These are phyloP conservation scores for Merops nubicus DNA, from an alignment of 2,113 vertebrate species.

Conservation along the genomic window DNA sequence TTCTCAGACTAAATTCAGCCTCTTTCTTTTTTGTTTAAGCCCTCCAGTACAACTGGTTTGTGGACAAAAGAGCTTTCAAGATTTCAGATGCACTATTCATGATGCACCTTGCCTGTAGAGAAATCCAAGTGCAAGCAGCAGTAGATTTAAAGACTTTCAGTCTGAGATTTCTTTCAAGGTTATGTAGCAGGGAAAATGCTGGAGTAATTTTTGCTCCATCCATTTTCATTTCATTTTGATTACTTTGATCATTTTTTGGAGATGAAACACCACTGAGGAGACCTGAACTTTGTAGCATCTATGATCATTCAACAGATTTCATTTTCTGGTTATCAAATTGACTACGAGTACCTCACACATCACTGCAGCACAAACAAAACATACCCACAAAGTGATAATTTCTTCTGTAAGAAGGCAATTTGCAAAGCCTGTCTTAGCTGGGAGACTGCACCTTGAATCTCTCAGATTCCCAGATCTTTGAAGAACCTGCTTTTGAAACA, in stretches of 20 bases:
- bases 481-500: background rate
- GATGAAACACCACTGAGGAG: background rate
- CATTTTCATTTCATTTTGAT: background rate
- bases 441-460: background rate
- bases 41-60: background rate
- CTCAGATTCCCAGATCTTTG: background rate
- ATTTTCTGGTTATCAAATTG: background rate
- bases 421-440: background rate
- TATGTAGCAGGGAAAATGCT: background rate
- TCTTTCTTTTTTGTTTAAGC: background rate
- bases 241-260: background rate
- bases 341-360: background rate
- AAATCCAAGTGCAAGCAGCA: background rate
- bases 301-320: background rate
- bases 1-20: background rate
- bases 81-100: background rate
- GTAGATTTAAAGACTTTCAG: background rate
- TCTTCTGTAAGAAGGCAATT: background rate
- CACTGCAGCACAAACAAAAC: background rate
- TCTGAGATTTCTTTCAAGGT: background rate
- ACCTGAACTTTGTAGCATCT: background rate
- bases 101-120: conserved; percentile 11
- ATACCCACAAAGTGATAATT: background rate
- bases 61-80: background rate
- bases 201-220: background rate